Evolutionary conservation across 2,113 vertebrate species (phyloP), one percentile per base, ranked within the genome.

Genomic region (Ptychochromis oligacanthus): DNA sequence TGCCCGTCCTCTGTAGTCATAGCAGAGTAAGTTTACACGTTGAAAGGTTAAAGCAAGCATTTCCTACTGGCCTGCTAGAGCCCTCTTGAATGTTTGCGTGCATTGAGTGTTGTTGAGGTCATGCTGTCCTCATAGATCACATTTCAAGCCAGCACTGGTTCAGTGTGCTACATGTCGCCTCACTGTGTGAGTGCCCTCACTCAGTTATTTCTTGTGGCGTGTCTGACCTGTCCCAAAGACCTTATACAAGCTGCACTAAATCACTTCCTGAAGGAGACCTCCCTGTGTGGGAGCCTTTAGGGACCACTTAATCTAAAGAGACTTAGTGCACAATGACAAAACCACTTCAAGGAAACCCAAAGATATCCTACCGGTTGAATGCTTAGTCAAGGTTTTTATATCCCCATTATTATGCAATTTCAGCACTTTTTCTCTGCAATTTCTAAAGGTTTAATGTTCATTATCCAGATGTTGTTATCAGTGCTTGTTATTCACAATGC

Each of bases 81-180:
- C 84, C 80, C 65, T 52, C 75, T 79, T 88, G 77, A 89, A 86
- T 81, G 85, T 92, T 93, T 91, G 61, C 91, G 86, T 84, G 84
- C 84, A 11, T 3, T 14, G 75, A 89, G 86, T 87, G 88, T 81
- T 79, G 78, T 86, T 31, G 34, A 87, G 94, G 92, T 94, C 94
- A 93, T 86, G 79, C 77, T 60, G 90, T 91, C 90, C 87, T 85
- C 85, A n/a, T 26, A 74, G 90, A 91, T 95, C 93, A 92, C 22
- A 84, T 96, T 94, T 91, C 93, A 78, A 79, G 8, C 61, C 81
- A 22, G 59, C 17, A 26, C 58, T 17, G 84, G 59, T 52, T 89
- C 83, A 61, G 67, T 81, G 24, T 82, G 85, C 64, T 70, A 60
- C 40, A 34, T 56, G 90, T 92, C 31, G 3, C 55, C 64, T 84